Evolutionary conservation across 2,888 invertebrate species (phyloP).

Genomic region (Siphonodentalium dalli): DNA sequence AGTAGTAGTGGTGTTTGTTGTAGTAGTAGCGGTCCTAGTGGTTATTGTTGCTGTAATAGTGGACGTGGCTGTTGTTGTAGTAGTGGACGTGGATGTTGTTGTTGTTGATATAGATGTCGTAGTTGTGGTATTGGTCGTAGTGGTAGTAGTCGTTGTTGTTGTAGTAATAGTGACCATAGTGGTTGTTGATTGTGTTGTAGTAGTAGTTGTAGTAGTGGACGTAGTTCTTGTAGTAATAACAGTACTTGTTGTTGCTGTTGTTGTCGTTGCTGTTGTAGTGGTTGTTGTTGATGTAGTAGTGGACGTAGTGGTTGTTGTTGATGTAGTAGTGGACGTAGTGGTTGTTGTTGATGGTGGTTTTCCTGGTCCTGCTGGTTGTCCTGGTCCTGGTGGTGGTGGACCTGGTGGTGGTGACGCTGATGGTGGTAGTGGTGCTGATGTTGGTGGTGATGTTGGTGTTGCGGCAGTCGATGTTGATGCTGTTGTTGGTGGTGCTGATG

Average conservation of each 20-base stretch:
- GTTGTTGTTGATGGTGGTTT: too few species aligned
- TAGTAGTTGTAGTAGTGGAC: constrained; percentile 6
- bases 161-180: neutral
- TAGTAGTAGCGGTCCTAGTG: neutral
- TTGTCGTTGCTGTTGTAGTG: neutral
- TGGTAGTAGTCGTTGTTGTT: neutral
- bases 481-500: too few species aligned
- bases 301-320: too few species aligned
- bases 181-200: neutral
- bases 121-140: neutral
- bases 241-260: constrained; percentile 5
- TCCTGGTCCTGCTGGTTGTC: too few species aligned
- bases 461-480: too few species aligned
- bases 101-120: neutral
- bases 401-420: too few species aligned
- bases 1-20: neutral
- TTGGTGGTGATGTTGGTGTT: too few species aligned
- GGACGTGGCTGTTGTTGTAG: neutral
- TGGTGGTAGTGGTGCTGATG: too few species aligned
- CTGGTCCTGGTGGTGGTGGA: too few species aligned
- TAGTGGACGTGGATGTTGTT: neutral
- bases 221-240: constrained; percentile 3
- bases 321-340: too few species aligned
- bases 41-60: constrained; percentile 2
- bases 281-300: too few species aligned